These are phyloP conservation scores for Lanistes nyassanus DNA, from an alignment of 1,140 invertebrate genomes.

Conservation along the genomic window DNA sequence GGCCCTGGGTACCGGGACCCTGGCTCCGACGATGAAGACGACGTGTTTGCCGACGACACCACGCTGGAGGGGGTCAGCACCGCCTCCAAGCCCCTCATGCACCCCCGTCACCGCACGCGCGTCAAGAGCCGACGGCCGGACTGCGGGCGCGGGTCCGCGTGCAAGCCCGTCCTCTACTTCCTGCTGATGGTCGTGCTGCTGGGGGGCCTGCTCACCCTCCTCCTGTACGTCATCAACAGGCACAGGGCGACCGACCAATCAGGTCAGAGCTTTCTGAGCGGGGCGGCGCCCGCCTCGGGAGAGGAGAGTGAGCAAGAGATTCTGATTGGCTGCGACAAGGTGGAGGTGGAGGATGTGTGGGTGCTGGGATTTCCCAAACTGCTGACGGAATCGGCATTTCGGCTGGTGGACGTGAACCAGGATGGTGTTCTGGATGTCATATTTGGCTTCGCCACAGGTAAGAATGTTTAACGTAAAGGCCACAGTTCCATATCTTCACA, in stretches of 20 bases:
- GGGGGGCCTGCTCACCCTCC: conserved; percentile 46
- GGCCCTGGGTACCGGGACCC: conserved; percentile 39
- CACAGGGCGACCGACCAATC: conserved; percentile 18
- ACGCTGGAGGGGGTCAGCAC: conserved; percentile 37
- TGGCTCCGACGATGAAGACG: conserved; percentile 47
- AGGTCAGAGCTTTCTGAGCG: not conserved
- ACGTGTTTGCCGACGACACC: conserved; percentile 54
- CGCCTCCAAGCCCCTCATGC: conserved; percentile 57
- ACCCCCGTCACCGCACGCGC: conserved; percentile 41
- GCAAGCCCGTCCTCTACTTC: conserved; percentile 52
- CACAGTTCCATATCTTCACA: too few species aligned
- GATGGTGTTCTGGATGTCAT: conserved; percentile 82
- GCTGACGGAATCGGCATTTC: conserved; percentile 80
- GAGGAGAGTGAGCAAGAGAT: not conserved
- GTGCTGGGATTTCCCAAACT: conserved; percentile 78
- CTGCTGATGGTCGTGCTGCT: conserved; percentile 46
- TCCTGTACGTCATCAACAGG: conserved; percentile 50
- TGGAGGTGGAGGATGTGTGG: conserved; percentile 79
- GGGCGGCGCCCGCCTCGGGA: conserved; percentile 5
- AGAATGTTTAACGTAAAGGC: too few species aligned
- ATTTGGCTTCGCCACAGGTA: conserved; percentile 84
- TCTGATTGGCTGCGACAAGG: conserved; percentile 72
- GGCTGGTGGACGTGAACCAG: conserved; percentile 78
- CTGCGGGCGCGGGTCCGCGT: conserved; percentile 44
- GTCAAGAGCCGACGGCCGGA: conserved; percentile 45